Percentiles rank a stretch among this genome's conserved stretches.
Evolutionary conservation across 2,113 vertebrate species (phyloP).

Genomic region (Psammodynastes pulverulentus): DNA sequence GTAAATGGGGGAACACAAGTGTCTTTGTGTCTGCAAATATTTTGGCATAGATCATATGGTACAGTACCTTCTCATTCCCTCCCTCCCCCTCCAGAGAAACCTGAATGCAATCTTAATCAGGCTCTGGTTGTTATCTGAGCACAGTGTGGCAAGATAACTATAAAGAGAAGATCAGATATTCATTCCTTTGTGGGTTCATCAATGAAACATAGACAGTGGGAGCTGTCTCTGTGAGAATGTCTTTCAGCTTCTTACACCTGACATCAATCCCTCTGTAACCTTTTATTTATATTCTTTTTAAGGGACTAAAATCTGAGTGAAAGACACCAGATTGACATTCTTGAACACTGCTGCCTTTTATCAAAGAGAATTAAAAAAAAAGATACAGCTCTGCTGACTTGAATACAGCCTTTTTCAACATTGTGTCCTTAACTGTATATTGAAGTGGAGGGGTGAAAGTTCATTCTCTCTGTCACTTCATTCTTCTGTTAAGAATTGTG

Average conservation of each 20-base stretch:
- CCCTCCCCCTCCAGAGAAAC: neutral
- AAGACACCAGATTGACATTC: slow-evolving; percentile 17
- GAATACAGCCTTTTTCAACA: slow-evolving; percentile 3
- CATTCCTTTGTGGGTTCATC: slow-evolving; percentile 24
- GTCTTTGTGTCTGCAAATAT: neutral
- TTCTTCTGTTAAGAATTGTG: neutral
- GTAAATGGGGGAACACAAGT: neutral
- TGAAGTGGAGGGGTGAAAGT: slow-evolving; percentile 6
- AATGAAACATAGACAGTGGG: slow-evolving; percentile 15
- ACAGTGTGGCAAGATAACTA: neutral
- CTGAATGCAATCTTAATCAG: slow-evolving; percentile 4
- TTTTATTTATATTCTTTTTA: slow-evolving; percentile 27
- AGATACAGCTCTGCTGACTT: slow-evolving; percentile 1
- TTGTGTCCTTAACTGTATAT: slow-evolving; percentile 5
- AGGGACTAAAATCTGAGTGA: slow-evolving; percentile 9
- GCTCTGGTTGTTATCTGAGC: slow-evolving; percentile 1
- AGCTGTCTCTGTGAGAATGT: slow-evolving; percentile 10
- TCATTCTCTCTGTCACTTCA: slow-evolving; percentile 6
- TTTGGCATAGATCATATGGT: neutral
- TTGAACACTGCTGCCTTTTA: slow-evolving; percentile 31
- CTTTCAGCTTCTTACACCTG: slow-evolving; percentile 27
- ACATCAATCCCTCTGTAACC: slow-evolving; percentile 24
- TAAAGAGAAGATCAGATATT: slow-evolving; percentile 17
- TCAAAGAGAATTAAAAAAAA: neutral
- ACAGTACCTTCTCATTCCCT: neutral